These are phyloP conservation scores for Lydus trimaculatus DNA, from an alignment of 2,888 invertebrate genomes.

Conservation along the genomic window DNA sequence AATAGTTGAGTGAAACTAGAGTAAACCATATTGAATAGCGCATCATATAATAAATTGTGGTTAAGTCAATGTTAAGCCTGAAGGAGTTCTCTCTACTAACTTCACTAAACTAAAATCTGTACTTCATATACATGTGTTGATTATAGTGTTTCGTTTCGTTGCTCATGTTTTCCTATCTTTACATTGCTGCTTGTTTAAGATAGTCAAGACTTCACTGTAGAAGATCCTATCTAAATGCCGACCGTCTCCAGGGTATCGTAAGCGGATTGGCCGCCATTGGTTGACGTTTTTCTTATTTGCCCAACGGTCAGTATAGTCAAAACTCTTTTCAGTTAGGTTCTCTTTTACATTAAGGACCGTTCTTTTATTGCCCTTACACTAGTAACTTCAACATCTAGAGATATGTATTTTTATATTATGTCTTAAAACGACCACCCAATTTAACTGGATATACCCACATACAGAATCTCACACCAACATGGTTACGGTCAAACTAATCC, in stretches of 20 bases:
- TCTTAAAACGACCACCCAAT: conserved; percentile 24
- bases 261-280: conserved; percentile 36
- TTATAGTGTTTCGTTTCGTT: conserved; percentile 1
- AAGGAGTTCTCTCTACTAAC: conserved; percentile 13
- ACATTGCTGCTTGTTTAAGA: conserved; percentile 31
- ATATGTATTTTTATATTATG: conserved; percentile 30
- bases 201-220: conserved; percentile 29
- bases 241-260: conserved; percentile 35
- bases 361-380: conserved; percentile 34
- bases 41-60: conserved; percentile 21
- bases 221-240: conserved; percentile 36
- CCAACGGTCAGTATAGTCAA: conserved; percentile 31
- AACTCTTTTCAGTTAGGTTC: conserved; percentile 27
- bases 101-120: conserved; percentile 19
- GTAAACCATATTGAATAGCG: conserved; percentile 25
- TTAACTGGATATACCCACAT: conserved; percentile 17
- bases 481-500: neutral
- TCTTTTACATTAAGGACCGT: conserved; percentile 24
- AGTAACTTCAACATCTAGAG: conserved; percentile 26
- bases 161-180: conserved; percentile 10
- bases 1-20: conserved; percentile 18
- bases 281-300: conserved; percentile 30
- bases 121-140: neutral
- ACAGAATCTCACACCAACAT: neutral
- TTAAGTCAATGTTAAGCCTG: conserved; percentile 13